A percentile compares a stretch with the other conserved stretches of the same genome.
phyloP scores from a whole-genome alignment of 2,113 vertebrate genomes.

The Chionomys nivalis region DNA sequence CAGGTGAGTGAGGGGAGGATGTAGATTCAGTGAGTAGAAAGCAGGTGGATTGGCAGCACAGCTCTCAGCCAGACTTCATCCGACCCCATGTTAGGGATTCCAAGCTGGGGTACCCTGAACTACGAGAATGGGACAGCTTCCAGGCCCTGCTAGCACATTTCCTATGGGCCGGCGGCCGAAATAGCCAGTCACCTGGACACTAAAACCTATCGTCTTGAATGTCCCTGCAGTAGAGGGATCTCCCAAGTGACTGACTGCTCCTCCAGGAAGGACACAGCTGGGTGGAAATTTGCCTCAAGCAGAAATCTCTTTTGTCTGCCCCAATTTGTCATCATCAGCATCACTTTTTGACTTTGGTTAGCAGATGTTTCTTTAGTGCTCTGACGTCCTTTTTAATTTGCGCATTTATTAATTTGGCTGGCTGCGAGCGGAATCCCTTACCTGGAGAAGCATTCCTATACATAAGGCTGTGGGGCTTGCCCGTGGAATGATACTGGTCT shows the following conservation, averaged over 20 bases:
- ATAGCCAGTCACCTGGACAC: slow-evolving; percentile 10
- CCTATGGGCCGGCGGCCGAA: neutral
- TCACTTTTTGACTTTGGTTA: slow-evolving; percentile 85
- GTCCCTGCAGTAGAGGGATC: slow-evolving; percentile 20
- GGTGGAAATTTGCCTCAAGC: slow-evolving; percentile 79
- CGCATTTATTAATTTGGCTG: slow-evolving; percentile 86
- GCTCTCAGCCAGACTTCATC: neutral
- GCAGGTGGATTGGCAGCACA: no score
- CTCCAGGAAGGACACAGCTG: slow-evolving; percentile 76
- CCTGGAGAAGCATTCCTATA: slow-evolving; percentile 51
- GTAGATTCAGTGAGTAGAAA: neutral
- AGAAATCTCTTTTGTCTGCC: slow-evolving; percentile 82
- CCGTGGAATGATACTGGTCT: slow-evolving; percentile 34
- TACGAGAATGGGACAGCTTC: neutral
- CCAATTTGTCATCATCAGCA: slow-evolving; percentile 83
- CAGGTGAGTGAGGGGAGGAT: neutral
- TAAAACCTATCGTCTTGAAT: slow-evolving; percentile 67
- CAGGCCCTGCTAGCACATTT: neutral
- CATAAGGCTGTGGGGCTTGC: neutral
- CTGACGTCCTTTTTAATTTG: slow-evolving; percentile 87
- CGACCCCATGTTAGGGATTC: neutral
- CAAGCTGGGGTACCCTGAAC: neutral
- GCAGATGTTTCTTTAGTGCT: slow-evolving; percentile 87
- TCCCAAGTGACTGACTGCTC: slow-evolving; percentile 59
- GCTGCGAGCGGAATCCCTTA: slow-evolving; percentile 71